These are phyloP conservation scores for Herminia tarsipennalis DNA, from an alignment of 2,888 invertebrate species.

Conservation along the genomic window DNA sequence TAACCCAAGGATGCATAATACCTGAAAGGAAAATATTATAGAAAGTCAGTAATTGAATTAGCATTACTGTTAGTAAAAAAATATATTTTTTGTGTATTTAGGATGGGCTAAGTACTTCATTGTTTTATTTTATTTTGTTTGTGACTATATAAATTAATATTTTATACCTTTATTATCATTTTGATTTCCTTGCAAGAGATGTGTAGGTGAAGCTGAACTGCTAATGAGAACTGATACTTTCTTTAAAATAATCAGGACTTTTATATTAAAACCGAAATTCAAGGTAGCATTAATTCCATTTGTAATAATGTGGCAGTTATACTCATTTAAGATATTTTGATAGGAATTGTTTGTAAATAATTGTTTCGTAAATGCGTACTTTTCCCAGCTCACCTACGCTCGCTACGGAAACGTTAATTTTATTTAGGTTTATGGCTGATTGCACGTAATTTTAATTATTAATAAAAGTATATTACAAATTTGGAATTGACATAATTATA, in stretches of 20 bases:
- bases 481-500: neutral
- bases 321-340: neutral
- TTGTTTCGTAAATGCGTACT: slow-evolving; percentile 8
- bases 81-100: no score
- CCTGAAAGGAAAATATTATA: slow-evolving; percentile 15
- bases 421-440: neutral
- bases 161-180: neutral
- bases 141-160: neutral
- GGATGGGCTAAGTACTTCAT: no score
- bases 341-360: slow-evolving; percentile 1
- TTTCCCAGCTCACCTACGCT: neutral
- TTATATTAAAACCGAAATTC: slow-evolving; percentile 2
- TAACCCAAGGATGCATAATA: slow-evolving; percentile 19
- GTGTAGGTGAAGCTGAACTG: neutral
- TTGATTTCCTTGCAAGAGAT: neutral
- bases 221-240: neutral
- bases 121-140: no score
- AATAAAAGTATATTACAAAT: neutral
- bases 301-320: neutral
- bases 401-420: neutral
- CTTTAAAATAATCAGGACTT: neutral
- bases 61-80: no score
- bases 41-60: neutral
- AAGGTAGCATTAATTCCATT: neutral
- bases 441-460: neutral